Percentiles rank a stretch among this genome's conserved stretches.
phyloP scores from a whole-genome alignment of 2,888 invertebrate species.

The Enchytraeus crypticus region DNA sequence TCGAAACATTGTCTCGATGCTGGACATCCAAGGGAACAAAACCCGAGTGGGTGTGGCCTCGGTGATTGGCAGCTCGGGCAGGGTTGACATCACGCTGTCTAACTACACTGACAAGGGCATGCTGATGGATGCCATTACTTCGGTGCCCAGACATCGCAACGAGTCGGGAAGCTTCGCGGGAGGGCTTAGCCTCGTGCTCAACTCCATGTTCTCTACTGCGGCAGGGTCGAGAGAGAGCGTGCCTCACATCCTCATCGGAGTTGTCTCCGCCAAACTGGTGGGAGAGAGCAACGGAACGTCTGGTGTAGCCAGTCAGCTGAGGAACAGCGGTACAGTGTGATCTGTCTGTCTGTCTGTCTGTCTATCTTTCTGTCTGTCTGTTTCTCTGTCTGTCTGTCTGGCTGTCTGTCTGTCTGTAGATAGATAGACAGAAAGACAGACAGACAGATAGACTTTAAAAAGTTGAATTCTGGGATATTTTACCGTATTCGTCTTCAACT shows the following conservation, averaged over 20 bases:
- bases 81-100: background rate
- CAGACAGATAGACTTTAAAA: too few relatives aligned
- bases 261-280: constrained; percentile 4
- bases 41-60: constrained; percentile 20
- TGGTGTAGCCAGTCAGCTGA: background rate
- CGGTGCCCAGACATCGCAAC: background rate
- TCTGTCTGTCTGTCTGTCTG: background rate
- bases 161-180: constrained; percentile 33
- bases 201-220: constrained; percentile 10
- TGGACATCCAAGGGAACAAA: constrained; percentile 15
- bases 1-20: constrained; percentile 7
- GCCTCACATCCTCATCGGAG: constrained; percentile 37
- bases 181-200: constrained; percentile 26
- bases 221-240: constrained; percentile 32
- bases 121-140: constrained; percentile 10
- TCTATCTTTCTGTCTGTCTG: background rate
- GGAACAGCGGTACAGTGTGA: background rate
- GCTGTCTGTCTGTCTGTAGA: too few relatives aligned
- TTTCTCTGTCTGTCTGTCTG: too few relatives aligned
- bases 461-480: too few relatives aligned
- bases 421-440: too few relatives aligned
- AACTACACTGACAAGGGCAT: constrained; percentile 11
- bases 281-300: background rate
- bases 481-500: too few relatives aligned
- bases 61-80: background rate